phyloP scores from a whole-genome alignment of 1,140 invertebrate species.

The Ceratosolen solmsi region DNA sequence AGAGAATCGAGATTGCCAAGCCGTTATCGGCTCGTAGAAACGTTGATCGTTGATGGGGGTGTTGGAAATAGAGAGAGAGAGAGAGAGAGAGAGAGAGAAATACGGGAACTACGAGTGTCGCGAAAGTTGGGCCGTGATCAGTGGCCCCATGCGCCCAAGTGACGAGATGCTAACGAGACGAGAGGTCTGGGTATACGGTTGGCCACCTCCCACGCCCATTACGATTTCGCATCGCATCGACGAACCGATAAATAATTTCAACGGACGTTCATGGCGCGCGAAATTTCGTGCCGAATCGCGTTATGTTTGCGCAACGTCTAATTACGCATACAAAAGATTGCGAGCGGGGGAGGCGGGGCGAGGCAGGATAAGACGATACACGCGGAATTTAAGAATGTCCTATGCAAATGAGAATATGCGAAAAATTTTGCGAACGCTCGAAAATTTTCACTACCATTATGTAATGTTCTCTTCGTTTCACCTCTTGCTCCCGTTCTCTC shows the following conservation, averaged over 20 bases:
- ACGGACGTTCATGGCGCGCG: background rate
- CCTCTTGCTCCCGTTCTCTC: too few species aligned
- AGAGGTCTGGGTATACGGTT: background rate
- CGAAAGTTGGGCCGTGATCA: background rate
- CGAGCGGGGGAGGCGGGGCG: too few species aligned
- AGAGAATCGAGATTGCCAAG: slow-evolving; percentile 29
- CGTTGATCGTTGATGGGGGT: background rate
- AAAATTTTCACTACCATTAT: background rate
- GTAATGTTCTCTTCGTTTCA: background rate
- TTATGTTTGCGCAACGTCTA: background rate
- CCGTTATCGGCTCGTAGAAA: slow-evolving; percentile 33
- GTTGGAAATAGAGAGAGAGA: background rate
- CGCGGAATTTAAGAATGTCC: background rate
- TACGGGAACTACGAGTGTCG: background rate
- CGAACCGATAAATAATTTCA: slow-evolving; percentile 11
- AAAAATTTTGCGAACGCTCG: background rate
- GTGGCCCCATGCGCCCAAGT: too few species aligned
- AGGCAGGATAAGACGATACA: background rate
- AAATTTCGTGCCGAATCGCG: background rate
- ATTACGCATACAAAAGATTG: background rate
- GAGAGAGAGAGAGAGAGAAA: background rate
- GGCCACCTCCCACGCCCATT: background rate
- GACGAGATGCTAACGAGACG: too few species aligned
- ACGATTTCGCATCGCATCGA: background rate
- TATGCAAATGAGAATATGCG: background rate